A percentile compares a stretch with the other conserved stretches of the same genome.
These are phyloP conservation scores for Apamea monoglypha DNA, from an alignment of 2,888 invertebrate genomes.

Conservation along the genomic window DNA sequence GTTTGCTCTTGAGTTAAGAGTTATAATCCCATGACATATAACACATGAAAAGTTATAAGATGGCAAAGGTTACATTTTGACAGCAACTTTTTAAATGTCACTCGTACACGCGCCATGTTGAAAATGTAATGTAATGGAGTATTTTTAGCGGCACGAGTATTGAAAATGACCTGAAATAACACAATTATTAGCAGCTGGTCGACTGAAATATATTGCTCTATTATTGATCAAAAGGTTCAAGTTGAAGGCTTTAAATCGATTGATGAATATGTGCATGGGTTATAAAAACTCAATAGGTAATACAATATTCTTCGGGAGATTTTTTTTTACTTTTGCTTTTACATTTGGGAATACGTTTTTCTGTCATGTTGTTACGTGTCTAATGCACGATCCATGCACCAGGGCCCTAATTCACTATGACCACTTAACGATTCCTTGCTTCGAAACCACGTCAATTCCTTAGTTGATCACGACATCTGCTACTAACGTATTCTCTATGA, in stretches of 20 bases:
- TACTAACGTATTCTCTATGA: too few species aligned
- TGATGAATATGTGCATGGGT: conserved; percentile 1
- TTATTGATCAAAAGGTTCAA: conserved; percentile 42
- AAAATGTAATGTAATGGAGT: conserved; percentile 14
- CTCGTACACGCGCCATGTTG: conserved; percentile 15
- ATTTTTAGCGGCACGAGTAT: conserved; percentile 16
- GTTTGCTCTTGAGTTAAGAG: not conserved
- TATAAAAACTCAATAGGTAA: not conserved
- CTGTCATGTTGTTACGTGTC: not conserved
- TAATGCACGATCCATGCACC: not conserved
- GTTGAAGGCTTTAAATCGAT: conserved; percentile 9
- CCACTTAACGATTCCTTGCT: too few species aligned
- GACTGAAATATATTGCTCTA: conserved; percentile 35
- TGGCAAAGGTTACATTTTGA: conserved; percentile 21
- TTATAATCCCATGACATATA: not conserved
- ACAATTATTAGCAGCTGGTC: conserved; percentile 16
- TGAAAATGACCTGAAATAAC: conserved; percentile 9
- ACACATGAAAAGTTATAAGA: conserved; percentile 21
- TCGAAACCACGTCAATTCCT: too few species aligned
- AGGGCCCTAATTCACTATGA: not conserved
- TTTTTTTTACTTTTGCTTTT: too few species aligned
- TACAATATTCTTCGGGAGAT: too few species aligned
- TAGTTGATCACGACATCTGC: too few species aligned
- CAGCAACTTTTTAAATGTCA: conserved; percentile 34
- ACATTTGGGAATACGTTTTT: not conserved